These are phyloP conservation scores for Pollenia labialis DNA, from an alignment of 2,888 invertebrate species.

Conservation along the genomic window DNA sequence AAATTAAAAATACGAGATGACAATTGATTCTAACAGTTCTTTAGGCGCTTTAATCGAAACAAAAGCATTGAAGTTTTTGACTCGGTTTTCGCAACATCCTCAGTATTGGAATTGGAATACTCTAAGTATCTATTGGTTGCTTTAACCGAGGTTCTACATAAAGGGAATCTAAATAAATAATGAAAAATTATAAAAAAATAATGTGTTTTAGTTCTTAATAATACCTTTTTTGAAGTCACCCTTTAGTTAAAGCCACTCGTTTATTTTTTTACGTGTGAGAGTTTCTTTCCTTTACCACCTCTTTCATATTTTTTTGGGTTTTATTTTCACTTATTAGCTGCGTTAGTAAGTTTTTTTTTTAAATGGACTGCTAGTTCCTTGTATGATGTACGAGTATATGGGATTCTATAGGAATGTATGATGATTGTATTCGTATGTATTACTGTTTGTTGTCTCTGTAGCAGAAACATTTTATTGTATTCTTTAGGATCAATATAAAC, in stretches of 20 bases:
- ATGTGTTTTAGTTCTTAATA: neutral
- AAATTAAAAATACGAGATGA: too few relatives aligned
- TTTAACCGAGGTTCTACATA: too few relatives aligned
- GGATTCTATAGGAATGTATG: conserved; percentile 30
- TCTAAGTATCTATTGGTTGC: too few relatives aligned
- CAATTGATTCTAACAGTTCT: too few relatives aligned
- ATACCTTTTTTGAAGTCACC: neutral
- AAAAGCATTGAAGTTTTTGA: too few relatives aligned
- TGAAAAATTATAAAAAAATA: neutral
- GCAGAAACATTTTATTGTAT: conserved; percentile 40
- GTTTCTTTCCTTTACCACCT: conserved; percentile 38
- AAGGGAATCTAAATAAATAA: too few relatives aligned
- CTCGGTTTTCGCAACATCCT: too few relatives aligned
- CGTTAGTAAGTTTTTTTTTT: conserved; percentile 45
- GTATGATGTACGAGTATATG: conserved; percentile 52
- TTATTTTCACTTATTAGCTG: conserved; percentile 46
- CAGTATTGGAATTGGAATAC: too few relatives aligned
- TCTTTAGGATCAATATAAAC: conserved; percentile 65
- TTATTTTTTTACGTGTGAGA: conserved; percentile 10
- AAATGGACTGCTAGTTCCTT: conserved; percentile 10
- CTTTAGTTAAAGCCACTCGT: conserved; percentile 6
- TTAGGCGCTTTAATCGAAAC: too few relatives aligned
- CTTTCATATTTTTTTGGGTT: conserved; percentile 11
- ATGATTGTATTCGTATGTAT: conserved; percentile 29
- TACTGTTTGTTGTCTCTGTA: conserved; percentile 58